Evolutionary conservation across 1,140 invertebrate genomes (phyloP).

Genomic region (Artemia franciscana): DNA sequence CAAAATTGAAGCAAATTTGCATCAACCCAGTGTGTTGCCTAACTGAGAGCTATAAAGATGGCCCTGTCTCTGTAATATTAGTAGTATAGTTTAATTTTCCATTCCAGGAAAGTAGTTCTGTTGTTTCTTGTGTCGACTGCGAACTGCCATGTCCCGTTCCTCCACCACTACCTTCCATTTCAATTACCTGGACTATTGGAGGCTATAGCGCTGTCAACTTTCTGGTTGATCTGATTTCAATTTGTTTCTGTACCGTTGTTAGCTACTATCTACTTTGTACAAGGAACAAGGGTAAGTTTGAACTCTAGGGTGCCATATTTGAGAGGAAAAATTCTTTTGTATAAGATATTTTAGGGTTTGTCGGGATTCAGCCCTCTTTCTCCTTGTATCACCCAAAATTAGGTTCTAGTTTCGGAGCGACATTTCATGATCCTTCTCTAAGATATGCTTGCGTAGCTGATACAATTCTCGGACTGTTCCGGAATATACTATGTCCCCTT

Average conservation of each 20-base stretch:
- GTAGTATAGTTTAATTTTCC: too few relatives aligned
- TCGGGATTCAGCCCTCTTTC: too few relatives aligned
- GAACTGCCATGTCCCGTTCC: slow-evolving; percentile 46
- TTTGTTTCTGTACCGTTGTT: slow-evolving; percentile 19
- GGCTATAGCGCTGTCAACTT: slow-evolving; percentile 48
- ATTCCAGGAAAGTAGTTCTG: slow-evolving; percentile 30
- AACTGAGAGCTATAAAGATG: not conserved
- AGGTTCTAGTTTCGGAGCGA: too few relatives aligned
- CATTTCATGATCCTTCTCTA: too few relatives aligned
- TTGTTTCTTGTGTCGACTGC: slow-evolving; percentile 79
- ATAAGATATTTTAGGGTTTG: too few relatives aligned
- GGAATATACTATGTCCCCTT: too few relatives aligned
- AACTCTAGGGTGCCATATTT: too few relatives aligned
- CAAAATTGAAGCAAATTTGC: not conserved
- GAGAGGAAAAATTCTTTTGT: too few relatives aligned
- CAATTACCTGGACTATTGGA: slow-evolving; percentile 38
- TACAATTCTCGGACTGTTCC: too few relatives aligned
- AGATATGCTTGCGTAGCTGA: too few relatives aligned
- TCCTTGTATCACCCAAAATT: too few relatives aligned
- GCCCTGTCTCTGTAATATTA: not conserved
- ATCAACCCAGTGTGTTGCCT: not conserved
- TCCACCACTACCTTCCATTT: slow-evolving; percentile 32
- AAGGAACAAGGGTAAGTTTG: slow-evolving; percentile 3
- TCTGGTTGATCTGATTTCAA: slow-evolving; percentile 48
- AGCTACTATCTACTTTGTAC: slow-evolving; percentile 1